phyloP scores from a whole-genome alignment of 2,888 invertebrate species.

The Falcaria lacertinaria region DNA sequence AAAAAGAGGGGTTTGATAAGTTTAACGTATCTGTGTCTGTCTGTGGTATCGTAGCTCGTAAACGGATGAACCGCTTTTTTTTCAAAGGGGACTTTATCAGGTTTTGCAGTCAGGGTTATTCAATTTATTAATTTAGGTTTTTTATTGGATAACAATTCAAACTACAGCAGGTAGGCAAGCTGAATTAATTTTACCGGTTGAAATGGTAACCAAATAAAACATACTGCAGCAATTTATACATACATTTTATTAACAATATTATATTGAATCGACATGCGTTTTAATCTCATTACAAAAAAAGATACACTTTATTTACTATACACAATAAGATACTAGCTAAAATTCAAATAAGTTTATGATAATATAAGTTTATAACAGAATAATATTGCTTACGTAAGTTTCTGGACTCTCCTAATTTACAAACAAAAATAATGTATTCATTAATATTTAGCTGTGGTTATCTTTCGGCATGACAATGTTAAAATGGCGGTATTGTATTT shows the following conservation, averaged over 20 bases:
- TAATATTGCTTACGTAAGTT: slow-evolving; percentile 43
- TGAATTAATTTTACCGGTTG: too few species aligned
- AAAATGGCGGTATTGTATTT: background rate
- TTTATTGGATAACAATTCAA: too few species aligned
- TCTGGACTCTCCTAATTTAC: slow-evolving; percentile 46
- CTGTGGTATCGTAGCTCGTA: too few species aligned
- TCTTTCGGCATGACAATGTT: background rate
- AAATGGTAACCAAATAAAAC: slow-evolving; percentile 20
- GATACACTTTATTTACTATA: slow-evolving; percentile 42
- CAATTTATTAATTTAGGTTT: too few species aligned
- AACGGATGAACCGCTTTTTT: too few species aligned
- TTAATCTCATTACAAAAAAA: slow-evolving; percentile 67
- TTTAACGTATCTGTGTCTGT: too few species aligned
- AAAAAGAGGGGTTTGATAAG: too few species aligned
- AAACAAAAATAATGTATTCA: slow-evolving; percentile 42
- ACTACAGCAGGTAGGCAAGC: too few species aligned
- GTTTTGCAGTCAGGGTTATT: too few species aligned
- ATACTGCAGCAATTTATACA: slow-evolving; percentile 70
- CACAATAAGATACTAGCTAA: slow-evolving; percentile 52
- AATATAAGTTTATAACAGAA: slow-evolving; percentile 38
- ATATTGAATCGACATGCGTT: slow-evolving; percentile 72
- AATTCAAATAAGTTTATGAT: slow-evolving; percentile 44
- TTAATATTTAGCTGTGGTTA: slow-evolving; percentile 1
- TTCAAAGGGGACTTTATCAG: too few species aligned
- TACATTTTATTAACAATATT: slow-evolving; percentile 79